phyloP scores from a whole-genome alignment of 2,113 vertebrate species.

The Menura novaehollandiae region DNA sequence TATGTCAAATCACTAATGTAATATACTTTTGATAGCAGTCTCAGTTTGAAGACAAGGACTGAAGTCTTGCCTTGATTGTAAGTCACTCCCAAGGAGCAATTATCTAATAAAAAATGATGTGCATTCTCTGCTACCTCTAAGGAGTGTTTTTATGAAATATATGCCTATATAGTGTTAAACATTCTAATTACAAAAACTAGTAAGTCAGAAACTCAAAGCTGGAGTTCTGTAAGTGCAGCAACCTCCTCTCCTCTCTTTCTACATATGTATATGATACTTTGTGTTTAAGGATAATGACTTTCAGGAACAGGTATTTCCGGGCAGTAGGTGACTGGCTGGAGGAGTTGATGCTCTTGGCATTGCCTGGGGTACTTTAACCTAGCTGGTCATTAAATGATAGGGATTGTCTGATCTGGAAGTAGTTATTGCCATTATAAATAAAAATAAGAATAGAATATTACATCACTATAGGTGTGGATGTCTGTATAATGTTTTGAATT shows the following conservation, averaged over 20 bases:
- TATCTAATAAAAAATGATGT: neutral
- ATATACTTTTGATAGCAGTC: neutral
- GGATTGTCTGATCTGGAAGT: neutral
- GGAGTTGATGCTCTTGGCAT: neutral
- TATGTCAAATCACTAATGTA: neutral
- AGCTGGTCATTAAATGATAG: neutral
- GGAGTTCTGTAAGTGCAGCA: neutral
- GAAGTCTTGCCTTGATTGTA: neutral
- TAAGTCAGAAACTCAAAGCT: neutral
- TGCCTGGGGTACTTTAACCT: neutral
- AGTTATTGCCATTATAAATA: neutral
- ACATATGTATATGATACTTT: neutral
- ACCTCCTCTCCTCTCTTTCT: neutral
- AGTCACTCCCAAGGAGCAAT: neutral
- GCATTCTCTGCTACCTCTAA: neutral
- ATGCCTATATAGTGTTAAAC: neutral
- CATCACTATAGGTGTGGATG: neutral
- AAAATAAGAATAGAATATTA: neutral
- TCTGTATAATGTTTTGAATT: neutral
- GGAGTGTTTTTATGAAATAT: neutral
- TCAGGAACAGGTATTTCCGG: neutral
- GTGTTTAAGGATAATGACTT: neutral
- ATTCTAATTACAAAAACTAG: neutral
- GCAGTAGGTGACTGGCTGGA: neutral
- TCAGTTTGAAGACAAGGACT: neutral